These are phyloP conservation scores for Alexandromys fortis DNA, from an alignment of 2,113 vertebrate species.

Conservation along the genomic window DNA sequence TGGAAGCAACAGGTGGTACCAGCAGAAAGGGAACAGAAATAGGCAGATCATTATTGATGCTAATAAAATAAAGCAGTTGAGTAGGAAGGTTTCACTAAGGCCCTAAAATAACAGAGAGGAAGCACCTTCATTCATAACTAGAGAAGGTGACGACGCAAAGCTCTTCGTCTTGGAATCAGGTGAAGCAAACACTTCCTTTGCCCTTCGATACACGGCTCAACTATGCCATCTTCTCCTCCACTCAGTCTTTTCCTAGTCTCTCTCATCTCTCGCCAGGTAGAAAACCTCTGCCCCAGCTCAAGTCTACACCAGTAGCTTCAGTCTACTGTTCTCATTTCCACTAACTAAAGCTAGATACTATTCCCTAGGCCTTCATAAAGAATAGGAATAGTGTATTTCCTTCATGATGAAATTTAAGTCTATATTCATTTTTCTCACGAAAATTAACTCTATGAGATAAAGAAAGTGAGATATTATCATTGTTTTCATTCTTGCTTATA, in stretches of 20 bases:
- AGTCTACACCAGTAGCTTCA: neutral
- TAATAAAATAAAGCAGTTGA: conserved; percentile 5
- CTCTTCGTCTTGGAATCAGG: neutral
- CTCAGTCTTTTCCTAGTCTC: neutral
- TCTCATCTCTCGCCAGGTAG: neutral
- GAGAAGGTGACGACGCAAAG: neutral
- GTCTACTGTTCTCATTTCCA: neutral
- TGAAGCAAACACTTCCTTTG: neutral
- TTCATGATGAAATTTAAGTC: neutral
- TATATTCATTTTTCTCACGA: neutral
- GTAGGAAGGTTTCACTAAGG: conserved; percentile 11
- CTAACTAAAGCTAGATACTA: neutral
- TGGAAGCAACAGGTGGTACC: neutral
- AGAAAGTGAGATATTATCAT: neutral
- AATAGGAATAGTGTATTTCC: neutral
- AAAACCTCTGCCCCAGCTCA: neutral
- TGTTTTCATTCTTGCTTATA: neutral
- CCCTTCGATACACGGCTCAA: neutral
- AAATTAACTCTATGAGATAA: conserved; percentile 4
- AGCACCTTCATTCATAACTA: neutral
- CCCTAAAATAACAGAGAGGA: conserved; percentile 9
- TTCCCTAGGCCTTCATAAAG: neutral
- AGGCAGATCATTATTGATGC: neutral
- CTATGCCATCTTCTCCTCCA: neutral
- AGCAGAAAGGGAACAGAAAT: conserved; percentile 35